Evolutionary conservation across 2,797 vertebrate species (phyloP), one percentile per base, ranked within the genome.

Genomic region (Gastrophryne carolinensis): DNA sequence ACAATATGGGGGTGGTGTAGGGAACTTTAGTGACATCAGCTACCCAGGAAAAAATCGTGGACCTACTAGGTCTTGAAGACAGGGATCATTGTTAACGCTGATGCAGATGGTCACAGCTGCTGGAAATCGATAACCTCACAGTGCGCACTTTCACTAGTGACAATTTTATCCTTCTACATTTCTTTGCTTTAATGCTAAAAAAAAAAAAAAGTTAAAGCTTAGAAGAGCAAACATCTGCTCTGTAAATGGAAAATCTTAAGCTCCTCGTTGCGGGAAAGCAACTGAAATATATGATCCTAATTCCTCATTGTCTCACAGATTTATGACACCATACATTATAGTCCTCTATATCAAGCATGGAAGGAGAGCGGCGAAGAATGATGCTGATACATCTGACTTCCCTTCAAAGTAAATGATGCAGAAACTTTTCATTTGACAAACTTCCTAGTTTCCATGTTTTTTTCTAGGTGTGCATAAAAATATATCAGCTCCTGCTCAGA

Each of bases 371-470:
- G 23, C 15, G 7, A 44, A 56, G 26, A 26, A 62, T 61, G 34
- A 60, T 34, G n/a, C n/a, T n/a, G 3, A 41, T 24, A 23, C 24
- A 54, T 56, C 39, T 15, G 9, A 70, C 49, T 63, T n/a, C 32
- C 63, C 37, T 29, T 37, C 21, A 68, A 75, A 52, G n/a, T 60
- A 75, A 60, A 62, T 23, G 34, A 75, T 53, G 24, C 47, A 54
- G 56, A 69, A 69, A 39, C 2, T 2, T n/a, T 15, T 37, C 44
- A 62, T 75, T 53, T 47, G 58, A 60, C 64, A 75, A 65, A 21
- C 15, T 34, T 24, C 3, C 4, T 21, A 5, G 49, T 24, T 30
- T 47, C 11, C 27, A 19, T 44, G 53, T 47, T 39, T 64, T 27
- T 17, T 44, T 8, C 4, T 44, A 13, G 15, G 15, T 44, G 39